These are phyloP conservation scores for Elmis aenea DNA, from an alignment of 2,888 invertebrate genomes.

Conservation along the genomic window DNA sequence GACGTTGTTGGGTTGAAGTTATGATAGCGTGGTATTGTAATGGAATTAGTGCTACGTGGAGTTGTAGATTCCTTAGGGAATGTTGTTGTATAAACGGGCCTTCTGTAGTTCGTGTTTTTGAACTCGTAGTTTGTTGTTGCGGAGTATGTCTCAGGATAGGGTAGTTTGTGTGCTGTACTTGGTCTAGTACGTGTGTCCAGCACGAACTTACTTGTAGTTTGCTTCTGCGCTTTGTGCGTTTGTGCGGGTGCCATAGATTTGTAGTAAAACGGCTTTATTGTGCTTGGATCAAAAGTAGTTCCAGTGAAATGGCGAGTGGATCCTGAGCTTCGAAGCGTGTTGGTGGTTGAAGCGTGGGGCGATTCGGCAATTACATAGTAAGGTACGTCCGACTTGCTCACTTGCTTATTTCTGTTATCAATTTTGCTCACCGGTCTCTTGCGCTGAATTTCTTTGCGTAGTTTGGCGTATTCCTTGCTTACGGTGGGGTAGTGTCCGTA, in stretches of 20 bases:
- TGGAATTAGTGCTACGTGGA: conserved; percentile 8
- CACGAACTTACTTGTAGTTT: conserved; percentile 16
- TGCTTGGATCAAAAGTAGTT: conserved; percentile 26
- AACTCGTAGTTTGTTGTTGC: conserved; percentile 26
- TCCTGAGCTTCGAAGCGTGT: conserved; percentile 29
- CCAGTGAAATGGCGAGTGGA: conserved; percentile 36
- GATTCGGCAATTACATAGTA: conserved; percentile 37
- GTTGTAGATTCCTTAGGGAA: conserved; percentile 13
- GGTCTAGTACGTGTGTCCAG: conserved; percentile 12
- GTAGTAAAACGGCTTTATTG: conserved; percentile 28
- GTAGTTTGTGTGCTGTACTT: conserved; percentile 4
- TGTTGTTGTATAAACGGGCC: conserved; percentile 20
- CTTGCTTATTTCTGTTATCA: conserved; percentile 10
- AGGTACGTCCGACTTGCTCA: conserved; percentile 20
- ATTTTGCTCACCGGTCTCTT: conserved; percentile 10
- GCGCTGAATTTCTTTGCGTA: conserved; percentile 46
- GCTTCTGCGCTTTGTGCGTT: conserved; percentile 15
- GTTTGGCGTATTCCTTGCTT: conserved; percentile 52
- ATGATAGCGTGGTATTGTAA: conserved; percentile 5
- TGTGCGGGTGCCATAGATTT: conserved; percentile 10
- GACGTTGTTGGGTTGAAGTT: conserved; percentile 14
- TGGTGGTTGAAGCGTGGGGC: conserved; percentile 23
- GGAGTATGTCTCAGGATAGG: conserved; percentile 17
- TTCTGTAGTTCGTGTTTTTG: conserved; percentile 25
- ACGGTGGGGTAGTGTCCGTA: conserved; percentile 50